phyloP scores from a whole-genome alignment of 1,140 invertebrate species.

The Octopus bimaculoides region DNA sequence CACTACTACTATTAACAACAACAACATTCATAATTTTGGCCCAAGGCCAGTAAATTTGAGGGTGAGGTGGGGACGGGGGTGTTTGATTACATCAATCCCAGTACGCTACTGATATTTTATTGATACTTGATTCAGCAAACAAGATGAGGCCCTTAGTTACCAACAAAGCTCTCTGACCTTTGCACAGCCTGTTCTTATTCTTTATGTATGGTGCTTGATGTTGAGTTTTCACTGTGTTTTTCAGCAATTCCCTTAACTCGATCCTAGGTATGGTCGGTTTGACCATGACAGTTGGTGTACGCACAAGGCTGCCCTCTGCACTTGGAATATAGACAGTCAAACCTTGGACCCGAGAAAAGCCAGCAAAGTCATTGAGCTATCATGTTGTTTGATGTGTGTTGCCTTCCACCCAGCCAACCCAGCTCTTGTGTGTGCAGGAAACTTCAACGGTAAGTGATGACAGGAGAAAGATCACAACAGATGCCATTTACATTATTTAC shows the following conservation, averaged over 20 bases:
- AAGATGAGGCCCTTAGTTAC: too few relatives aligned
- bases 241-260: conserved; percentile 23
- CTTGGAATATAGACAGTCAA: conserved; percentile 54
- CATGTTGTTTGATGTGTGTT: conserved; percentile 53
- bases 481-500: too few relatives aligned
- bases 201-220: conserved; percentile 11
- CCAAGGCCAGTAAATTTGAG: too few relatives aligned
- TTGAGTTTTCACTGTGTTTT: conserved; percentile 20
- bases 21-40: too few relatives aligned
- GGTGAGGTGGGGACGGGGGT: too few relatives aligned
- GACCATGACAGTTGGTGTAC: conserved; percentile 58
- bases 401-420: conserved; percentile 56
- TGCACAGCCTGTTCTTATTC: conserved; percentile 8
- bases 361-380: conserved; percentile 49
- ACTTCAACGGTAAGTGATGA: conserved; percentile 48
- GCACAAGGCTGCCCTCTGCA: conserved; percentile 50
- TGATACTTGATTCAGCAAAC: too few relatives aligned
- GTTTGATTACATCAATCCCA: too few relatives aligned
- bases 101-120: too few relatives aligned
- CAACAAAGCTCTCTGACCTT: background rate
- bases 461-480: too few relatives aligned
- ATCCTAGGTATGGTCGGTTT: conserved; percentile 48
- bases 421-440: conserved; percentile 52
- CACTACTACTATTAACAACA: too few relatives aligned
- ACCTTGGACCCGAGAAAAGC: conserved; percentile 53